phyloP scores from a whole-genome alignment of 1,140 invertebrate genomes.

The Himalopsyche phryganea region DNA sequence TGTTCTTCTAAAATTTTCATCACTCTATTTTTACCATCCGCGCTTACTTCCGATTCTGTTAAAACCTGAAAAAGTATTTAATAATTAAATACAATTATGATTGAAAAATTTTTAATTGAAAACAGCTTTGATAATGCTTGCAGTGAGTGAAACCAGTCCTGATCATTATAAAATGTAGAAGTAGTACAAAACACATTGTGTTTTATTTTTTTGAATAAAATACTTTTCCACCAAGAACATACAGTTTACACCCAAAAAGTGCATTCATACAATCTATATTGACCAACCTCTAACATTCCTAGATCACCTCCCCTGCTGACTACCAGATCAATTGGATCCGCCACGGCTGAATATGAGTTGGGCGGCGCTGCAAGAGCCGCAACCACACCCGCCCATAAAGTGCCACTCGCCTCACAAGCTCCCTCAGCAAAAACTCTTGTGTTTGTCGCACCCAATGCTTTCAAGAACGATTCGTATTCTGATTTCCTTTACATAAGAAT shows the following conservation, averaged over 20 bases:
- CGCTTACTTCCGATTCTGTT: conserved; percentile 61
- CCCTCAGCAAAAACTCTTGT: conserved; percentile 58
- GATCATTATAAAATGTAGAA: too few species aligned
- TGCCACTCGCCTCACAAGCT: conserved; percentile 55
- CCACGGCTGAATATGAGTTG: conserved; percentile 71
- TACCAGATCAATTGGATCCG: conserved; percentile 69
- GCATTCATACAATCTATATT: not conserved
- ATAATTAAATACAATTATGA: not conserved
- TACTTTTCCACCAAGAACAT: too few species aligned
- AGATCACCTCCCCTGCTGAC: conserved; percentile 65
- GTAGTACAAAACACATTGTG: too few species aligned
- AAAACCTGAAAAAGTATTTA: conserved; percentile 45
- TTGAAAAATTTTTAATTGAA: not conserved
- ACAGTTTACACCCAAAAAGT: not conserved
- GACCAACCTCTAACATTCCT: conserved; percentile 60
- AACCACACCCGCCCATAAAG: conserved; percentile 63
- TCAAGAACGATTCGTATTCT: conserved; percentile 56
- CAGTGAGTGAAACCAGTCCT: too few species aligned
- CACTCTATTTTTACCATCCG: conserved; percentile 56
- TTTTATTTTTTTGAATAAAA: too few species aligned
- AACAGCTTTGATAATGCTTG: too few species aligned
- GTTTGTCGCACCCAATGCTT: conserved; percentile 52
- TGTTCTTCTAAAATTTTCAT: conserved; percentile 63
- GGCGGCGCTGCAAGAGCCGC: conserved; percentile 70
- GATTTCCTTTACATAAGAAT: conserved; percentile 37